Base-by-base conservation (phyloP, 2,113 vertebrate genomes). In the Oncorhynchus mykiss region DNA sequence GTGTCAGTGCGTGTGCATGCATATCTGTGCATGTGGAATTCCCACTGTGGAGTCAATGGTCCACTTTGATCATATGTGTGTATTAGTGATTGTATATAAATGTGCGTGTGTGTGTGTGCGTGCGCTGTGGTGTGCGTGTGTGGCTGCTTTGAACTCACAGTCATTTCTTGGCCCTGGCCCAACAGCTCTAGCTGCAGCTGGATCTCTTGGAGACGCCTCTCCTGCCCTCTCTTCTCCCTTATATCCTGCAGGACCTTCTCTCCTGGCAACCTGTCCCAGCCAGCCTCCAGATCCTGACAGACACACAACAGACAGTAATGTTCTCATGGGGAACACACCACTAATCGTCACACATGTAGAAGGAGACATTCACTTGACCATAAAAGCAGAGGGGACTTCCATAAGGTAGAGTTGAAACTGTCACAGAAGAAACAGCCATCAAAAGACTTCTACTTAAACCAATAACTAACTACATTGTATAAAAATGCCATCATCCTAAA, bases 191-290 rank as follows among this genome's bases (percentile, higher is more conserved):
- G 93, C 73, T 96, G 93, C 77, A 91, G 91, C 86, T 97, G 92
- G 81, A 99, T 98, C 82, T 96, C 94, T 88, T 82, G 92, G 84
- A 99, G 92, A 16, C 94, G 92, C 73, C 80, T 91, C 90, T 95
- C 92, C 34, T 95, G 93, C 78, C 92, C 90, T 80, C 94, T 92
- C 78, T 91, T 91, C 76, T 94, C 94, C 88, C 92, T 96, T 86
- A 80, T 90, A 74, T 95, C 92, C 90, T 85, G 91, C 83, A 96
- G 95, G 86, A 94, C 87, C 86, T 90, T 92, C 79, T 97, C 97
- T 88, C 95, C 95, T 80, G 94, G 94, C 89, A 84, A 83, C 73
- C 60, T 67, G 87, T 95, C 91, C 91, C 85, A 86, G 88, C 81
- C 86, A 88, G 73, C 31, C 73, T 89, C 79, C 59, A 84, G 80